Evolutionary conservation across 2,113 vertebrate genomes (phyloP).

Genomic region (Lathamus discolor): DNA sequence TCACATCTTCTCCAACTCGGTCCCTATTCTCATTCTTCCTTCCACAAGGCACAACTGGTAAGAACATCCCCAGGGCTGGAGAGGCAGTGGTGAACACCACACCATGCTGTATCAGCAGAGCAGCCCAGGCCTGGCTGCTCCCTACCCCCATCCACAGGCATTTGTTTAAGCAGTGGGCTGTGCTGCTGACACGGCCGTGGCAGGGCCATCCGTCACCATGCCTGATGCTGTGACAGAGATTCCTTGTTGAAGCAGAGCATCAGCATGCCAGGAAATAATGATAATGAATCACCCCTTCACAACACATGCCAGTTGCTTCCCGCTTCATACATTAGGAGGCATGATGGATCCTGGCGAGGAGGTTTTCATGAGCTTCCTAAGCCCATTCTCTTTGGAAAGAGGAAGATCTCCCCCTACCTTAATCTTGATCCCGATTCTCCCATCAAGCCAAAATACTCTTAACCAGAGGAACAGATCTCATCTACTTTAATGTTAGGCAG

Average conservation of each 20-base stretch:
- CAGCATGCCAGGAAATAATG: conserved; percentile 70
- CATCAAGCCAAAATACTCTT: background rate
- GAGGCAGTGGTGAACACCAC: background rate
- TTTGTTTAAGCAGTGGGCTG: background rate
- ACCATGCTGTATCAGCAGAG: background rate
- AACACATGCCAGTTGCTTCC: background rate
- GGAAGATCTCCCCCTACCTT: background rate
- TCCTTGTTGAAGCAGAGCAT: conserved; percentile 58
- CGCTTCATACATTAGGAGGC: background rate
- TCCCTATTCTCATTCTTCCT: background rate
- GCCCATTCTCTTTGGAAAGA: background rate
- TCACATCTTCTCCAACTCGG: background rate
- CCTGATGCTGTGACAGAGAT: conserved; percentile 13
- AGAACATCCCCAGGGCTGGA: background rate
- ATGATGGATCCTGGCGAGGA: background rate
- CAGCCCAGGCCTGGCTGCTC: background rate
- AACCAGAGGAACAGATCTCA: background rate
- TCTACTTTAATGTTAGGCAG: background rate
- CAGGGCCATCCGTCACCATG: background rate
- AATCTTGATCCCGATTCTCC: background rate
- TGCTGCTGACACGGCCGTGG: background rate
- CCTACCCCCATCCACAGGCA: background rate
- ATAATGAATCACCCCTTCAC: conserved; percentile 43
- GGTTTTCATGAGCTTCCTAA: background rate
- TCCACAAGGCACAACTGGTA: background rate